Base-by-base conservation (phyloP, 2,113 vertebrate genomes). In the Strix uralensis region DNA sequence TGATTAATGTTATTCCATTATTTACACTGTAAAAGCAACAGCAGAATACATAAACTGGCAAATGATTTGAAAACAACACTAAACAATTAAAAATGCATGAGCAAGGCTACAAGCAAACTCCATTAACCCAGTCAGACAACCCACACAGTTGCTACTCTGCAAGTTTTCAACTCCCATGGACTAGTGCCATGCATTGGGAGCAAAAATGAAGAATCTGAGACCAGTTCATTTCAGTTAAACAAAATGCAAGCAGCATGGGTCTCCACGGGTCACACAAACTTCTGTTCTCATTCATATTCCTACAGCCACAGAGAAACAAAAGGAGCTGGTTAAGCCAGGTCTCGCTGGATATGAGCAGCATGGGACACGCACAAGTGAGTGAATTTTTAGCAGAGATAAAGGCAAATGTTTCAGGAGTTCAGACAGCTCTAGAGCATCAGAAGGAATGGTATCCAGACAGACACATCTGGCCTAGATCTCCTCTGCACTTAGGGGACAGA, bases 1-100 rank as follows among this genome's bases (percentile, higher is more conserved):
- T 80, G 34, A 90, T 65, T 83, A 52, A 57, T 0, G 0, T 57
- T 40, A 87, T n/a, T 84, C 8, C 7, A 67, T 66, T 81, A 57
- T 77, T 79, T 69, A 89, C 44, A 82, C 7, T 87, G 34, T 34
- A 81, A 92, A 89, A 78, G 52, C 51, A 44, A 82, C 16, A 91
- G 49, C 11, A 86, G 46, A 87, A 29, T n/a, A 81, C 4, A 30
- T 21, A 65, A 88, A 85, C 25, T 44, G 11, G 38, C 42, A 69
- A 65, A 57, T 11, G 20, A 62, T 38, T 73, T 58, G 23, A 81
- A 86, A 86, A 51, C 23, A 47, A 55, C 51, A 81, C 12, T 11
- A 92, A 77, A 71, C 36, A 79, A 71, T 16, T 91, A 29, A 58
- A 86, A 81, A 67, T 21, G 32, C 30, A 81, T 0, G 0, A 59